These are phyloP conservation scores for Xylota segnis DNA, from an alignment of 2,888 invertebrate genomes.

Conservation along the genomic window DNA sequence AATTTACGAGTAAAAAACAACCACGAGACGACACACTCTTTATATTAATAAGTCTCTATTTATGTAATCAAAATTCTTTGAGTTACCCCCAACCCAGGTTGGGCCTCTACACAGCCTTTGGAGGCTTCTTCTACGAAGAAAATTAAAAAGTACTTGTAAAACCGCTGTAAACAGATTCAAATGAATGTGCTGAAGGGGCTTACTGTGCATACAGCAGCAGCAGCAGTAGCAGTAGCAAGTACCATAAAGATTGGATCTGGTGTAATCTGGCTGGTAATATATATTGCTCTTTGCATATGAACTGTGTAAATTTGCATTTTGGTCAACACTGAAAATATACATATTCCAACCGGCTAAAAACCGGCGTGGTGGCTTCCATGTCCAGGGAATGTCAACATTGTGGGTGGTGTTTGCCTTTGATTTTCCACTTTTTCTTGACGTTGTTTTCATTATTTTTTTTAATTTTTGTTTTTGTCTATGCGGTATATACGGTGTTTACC, in stretches of 20 bases:
- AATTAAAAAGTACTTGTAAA: constrained; percentile 67
- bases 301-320: constrained; percentile 70
- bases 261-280: constrained; percentile 59
- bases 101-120: constrained; percentile 17
- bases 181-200: constrained; percentile 61
- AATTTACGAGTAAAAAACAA: constrained; percentile 11
- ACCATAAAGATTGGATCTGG: constrained; percentile 60
- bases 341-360: constrained; percentile 44
- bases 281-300: constrained; percentile 56
- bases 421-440: constrained; percentile 37
- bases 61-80: constrained; percentile 44
- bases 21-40: constrained; percentile 32
- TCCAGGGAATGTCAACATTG: constrained; percentile 64
- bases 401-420: constrained; percentile 65
- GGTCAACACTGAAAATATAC: constrained; percentile 64
- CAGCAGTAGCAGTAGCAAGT: constrained; percentile 12
- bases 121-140: constrained; percentile 47
- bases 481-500: constrained; percentile 40
- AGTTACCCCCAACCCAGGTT: background rate
- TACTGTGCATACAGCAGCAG: constrained; percentile 33
- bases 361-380: constrained; percentile 35
- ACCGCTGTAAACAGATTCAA: constrained; percentile 61
- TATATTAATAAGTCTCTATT: constrained; percentile 58
- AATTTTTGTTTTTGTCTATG: constrained; percentile 46
- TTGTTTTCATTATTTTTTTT: constrained; percentile 27